phyloP scores from a whole-genome alignment of 2,113 vertebrate species.

The Triplophysa tibetana region DNA sequence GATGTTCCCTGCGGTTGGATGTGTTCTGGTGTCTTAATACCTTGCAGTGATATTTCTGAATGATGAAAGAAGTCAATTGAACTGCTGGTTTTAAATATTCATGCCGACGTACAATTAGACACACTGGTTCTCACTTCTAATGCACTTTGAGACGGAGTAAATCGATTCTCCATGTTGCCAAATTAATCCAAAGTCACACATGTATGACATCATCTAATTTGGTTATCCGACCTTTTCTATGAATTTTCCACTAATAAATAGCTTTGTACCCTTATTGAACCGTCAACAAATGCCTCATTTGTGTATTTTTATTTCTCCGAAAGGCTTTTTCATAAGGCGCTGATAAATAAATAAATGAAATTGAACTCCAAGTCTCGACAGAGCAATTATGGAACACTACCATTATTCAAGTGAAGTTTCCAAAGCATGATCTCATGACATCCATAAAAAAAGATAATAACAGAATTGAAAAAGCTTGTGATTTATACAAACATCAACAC shows the following conservation, averaged over 20 bases:
- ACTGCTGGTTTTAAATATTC: slow-evolving; percentile 56
- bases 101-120: slow-evolving; percentile 49
- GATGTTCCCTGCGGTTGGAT: slow-evolving; percentile 68
- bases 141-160: background rate
- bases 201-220: too few relatives aligned
- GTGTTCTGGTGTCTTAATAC: slow-evolving; percentile 75
- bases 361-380: too few relatives aligned
- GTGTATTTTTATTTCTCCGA: too few relatives aligned
- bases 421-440: background rate
- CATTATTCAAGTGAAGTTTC: background rate
- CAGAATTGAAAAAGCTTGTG: background rate
- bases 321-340: too few relatives aligned
- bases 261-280: too few relatives aligned
- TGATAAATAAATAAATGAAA: too few relatives aligned
- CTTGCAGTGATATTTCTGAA: slow-evolving; percentile 72
- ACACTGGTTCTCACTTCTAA: background rate
- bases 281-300: background rate
- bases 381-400: background rate
- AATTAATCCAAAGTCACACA: too few relatives aligned
- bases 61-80: slow-evolving; percentile 57
- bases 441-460: slow-evolving; percentile 26
- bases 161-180: too few relatives aligned
- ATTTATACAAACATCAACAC: too few relatives aligned
- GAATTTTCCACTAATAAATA: too few relatives aligned
- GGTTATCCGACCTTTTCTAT: too few relatives aligned